These are phyloP conservation scores for Galerucella calmariensis DNA, from an alignment of 2,888 invertebrate species.

Conservation along the genomic window DNA sequence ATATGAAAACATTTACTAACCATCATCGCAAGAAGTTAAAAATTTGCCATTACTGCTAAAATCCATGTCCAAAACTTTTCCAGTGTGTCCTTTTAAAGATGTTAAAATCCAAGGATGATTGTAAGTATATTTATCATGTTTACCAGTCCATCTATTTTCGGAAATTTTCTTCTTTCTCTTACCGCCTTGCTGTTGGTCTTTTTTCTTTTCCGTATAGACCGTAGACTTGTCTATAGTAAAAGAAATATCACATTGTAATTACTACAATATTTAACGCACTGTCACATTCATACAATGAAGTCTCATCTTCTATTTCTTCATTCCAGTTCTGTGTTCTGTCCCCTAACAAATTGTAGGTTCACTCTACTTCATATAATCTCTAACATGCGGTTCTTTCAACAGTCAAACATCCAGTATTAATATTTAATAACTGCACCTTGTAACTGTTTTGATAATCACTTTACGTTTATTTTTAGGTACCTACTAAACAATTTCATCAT, in stretches of 20 bases:
- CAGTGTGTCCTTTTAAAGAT: slow-evolving; percentile 85
- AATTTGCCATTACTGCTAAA: slow-evolving; percentile 89
- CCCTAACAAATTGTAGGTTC: too few species aligned
- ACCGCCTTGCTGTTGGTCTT: slow-evolving; percentile 38
- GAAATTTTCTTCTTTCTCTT: slow-evolving; percentile 67
- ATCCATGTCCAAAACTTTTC: slow-evolving; percentile 79
- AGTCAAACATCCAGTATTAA: too few species aligned
- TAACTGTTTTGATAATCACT: too few species aligned
- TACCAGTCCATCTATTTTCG: slow-evolving; percentile 64
- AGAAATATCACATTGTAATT: slow-evolving; percentile 13
- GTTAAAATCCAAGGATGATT: slow-evolving; percentile 84
- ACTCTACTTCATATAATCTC: too few species aligned
- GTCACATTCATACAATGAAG: too few species aligned
- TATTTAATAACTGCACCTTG: too few species aligned
- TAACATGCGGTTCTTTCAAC: too few species aligned
- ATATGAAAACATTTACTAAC: slow-evolving; percentile 68
- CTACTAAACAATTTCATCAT: neutral
- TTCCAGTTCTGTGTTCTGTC: too few species aligned
- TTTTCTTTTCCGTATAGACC: slow-evolving; percentile 42
- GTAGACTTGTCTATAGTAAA: slow-evolving; percentile 18
- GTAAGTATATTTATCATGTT: slow-evolving; percentile 68
- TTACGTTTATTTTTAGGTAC: neutral
- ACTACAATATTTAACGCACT: neutral
- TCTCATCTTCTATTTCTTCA: too few species aligned
- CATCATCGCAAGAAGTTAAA: slow-evolving; percentile 85